phyloP scores from a whole-genome alignment of 2,888 invertebrate species.

The Yponomeuta evonymella region DNA sequence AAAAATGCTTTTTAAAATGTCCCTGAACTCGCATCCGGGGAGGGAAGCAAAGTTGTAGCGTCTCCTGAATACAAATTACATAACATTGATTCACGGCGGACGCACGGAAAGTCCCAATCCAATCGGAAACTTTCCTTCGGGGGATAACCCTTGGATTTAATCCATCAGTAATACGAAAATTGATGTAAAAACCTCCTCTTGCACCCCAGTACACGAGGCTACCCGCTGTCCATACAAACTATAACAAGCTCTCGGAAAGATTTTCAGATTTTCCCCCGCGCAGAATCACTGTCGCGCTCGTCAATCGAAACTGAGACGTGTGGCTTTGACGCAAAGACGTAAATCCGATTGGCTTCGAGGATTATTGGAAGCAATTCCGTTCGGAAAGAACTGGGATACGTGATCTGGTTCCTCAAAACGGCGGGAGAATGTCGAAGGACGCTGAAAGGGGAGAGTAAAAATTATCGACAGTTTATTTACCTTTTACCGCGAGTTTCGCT shows the following conservation, averaged over 20 bases:
- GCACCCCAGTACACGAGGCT: slow-evolving; percentile 20
- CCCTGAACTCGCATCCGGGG: slow-evolving; percentile 41
- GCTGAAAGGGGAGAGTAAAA: slow-evolving; percentile 39
- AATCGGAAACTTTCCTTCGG: slow-evolving; percentile 62
- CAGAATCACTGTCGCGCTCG: slow-evolving; percentile 51
- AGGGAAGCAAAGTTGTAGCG: slow-evolving; percentile 48
- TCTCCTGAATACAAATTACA: slow-evolving; percentile 70
- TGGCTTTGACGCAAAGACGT: slow-evolving; percentile 54
- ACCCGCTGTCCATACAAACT: slow-evolving; percentile 59
- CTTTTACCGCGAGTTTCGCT: slow-evolving; percentile 29
- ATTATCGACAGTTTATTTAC: slow-evolving; percentile 54
- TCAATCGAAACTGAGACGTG: slow-evolving; percentile 56
- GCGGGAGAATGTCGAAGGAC: slow-evolving; percentile 16
- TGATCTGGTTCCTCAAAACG: slow-evolving; percentile 47
- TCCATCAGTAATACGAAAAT: slow-evolving; percentile 75
- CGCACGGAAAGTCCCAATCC: slow-evolving; percentile 44
- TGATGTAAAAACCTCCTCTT: slow-evolving; percentile 60
- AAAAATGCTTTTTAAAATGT: slow-evolving; percentile 51
- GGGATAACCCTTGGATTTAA: slow-evolving; percentile 69
- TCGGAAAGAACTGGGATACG: slow-evolving; percentile 70
- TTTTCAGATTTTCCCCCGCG: slow-evolving; percentile 52
- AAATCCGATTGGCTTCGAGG: slow-evolving; percentile 54
- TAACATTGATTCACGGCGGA: slow-evolving; percentile 64
- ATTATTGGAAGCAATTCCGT: slow-evolving; percentile 70
- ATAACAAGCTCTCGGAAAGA: slow-evolving; percentile 42